Evolutionary conservation across 2,113 vertebrate genomes (phyloP).

Genomic region (Dipodomys ordii): DNA sequence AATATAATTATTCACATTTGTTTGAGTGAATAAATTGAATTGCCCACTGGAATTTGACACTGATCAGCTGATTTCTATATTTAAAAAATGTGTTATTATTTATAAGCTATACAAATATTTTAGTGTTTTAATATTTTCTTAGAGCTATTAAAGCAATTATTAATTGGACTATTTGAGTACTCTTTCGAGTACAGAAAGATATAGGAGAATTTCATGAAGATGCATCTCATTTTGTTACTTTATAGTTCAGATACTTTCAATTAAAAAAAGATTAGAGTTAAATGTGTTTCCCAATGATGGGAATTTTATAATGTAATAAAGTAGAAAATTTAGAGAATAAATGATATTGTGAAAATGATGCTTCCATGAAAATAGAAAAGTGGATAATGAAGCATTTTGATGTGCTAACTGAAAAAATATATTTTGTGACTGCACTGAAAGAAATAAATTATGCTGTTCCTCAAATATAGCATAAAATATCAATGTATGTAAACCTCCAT

Average conservation of each 20-base stretch:
- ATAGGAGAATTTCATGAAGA: slow-evolving; percentile 73
- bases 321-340: slow-evolving; percentile 45
- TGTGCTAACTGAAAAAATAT: neutral
- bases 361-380: slow-evolving; percentile 41
- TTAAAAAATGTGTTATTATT: slow-evolving; percentile 65
- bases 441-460: neutral
- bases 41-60: neutral
- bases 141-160: slow-evolving; percentile 75
- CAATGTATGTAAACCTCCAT: neutral
- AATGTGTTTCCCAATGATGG: slow-evolving; percentile 53
- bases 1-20: neutral
- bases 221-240: slow-evolving; percentile 67
- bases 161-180: slow-evolving; percentile 57
- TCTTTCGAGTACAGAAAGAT: slow-evolving; percentile 64
- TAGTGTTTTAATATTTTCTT: slow-evolving; percentile 53
- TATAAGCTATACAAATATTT: slow-evolving; percentile 69
- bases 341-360: neutral
- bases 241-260: slow-evolving; percentile 68
- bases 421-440: neutral
- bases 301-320: slow-evolving; percentile 75
- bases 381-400: neutral
- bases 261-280: slow-evolving; percentile 75
- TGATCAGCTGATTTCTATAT: slow-evolving; percentile 58
- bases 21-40: neutral
- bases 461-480: neutral